Evolutionary conservation across 2,797 vertebrate genomes (phyloP).

Genomic region (Phataginus tetradactyla): DNA sequence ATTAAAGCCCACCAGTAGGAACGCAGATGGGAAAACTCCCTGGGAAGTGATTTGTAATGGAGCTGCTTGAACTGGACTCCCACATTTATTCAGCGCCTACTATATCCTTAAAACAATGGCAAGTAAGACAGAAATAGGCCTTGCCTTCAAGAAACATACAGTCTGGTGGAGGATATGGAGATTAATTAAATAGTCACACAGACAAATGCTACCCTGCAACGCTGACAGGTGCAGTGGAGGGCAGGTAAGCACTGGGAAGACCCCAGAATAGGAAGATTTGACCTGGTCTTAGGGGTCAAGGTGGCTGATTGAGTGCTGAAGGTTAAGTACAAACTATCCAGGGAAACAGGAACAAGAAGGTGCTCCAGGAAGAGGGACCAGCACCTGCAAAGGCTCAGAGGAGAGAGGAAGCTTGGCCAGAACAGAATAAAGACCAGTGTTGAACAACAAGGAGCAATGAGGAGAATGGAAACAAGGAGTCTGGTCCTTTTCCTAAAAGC

Average conservation of each 20-base stretch:
- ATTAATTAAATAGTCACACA: not conserved
- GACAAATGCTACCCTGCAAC: too few species aligned
- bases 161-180: not conserved
- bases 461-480: not conserved
- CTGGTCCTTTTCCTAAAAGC: not conserved
- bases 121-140: not conserved
- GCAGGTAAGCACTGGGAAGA: not conserved
- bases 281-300: not conserved
- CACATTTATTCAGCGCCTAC: not conserved
- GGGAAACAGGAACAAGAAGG: not conserved
- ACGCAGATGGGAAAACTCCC: slow-evolving; percentile 50
- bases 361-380: not conserved
- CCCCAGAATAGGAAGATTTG: not conserved
- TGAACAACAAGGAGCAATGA: not conserved
- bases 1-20: slow-evolving; percentile 68
- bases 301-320: not conserved
- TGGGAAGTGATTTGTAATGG: slow-evolving; percentile 46
- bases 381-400: not conserved
- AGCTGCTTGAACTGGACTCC: not conserved
- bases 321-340: not conserved
- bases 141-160: slow-evolving; percentile 55
- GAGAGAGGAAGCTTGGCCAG: not conserved
- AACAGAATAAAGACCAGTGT: not conserved
- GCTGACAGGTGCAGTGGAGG: not conserved
- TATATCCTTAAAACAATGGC: not conserved